Base-by-base conservation (phyloP, 2,113 vertebrate genomes). In the Calcarius ornatus region DNA sequence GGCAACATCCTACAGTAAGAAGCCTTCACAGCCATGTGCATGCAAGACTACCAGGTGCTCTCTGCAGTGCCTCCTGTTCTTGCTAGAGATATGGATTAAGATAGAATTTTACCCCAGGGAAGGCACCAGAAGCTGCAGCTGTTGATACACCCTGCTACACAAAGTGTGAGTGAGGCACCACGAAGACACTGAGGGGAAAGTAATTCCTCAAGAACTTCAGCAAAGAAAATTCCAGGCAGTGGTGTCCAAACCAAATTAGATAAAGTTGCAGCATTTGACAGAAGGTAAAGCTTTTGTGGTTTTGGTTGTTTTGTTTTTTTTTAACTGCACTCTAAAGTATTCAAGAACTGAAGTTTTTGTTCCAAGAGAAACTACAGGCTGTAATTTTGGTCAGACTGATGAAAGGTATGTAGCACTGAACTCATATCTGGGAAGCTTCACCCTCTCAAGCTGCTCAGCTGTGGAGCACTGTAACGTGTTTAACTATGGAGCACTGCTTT, bases 401-500 rank as follows among this genome's bases (percentile, higher is more conserved):
- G 9, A 11, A 38, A 59, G 12, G 40, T 14, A 50, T 6, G 4
- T 23, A 35, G 38, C 38, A 64, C 21, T 72, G n/a, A 64, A 45
- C 23, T 61, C 21, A 33, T 4, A 60, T 14, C 37, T 8, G 24
- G 15, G 19, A 81, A 70, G 28, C 11, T 15, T 61, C 45, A 73
- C 18, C 31, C 25, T 42, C 23, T 48, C 7, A 54, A 28, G 9
- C 3, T 78, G 6, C 65, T 37, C 5, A 38, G 53, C 50, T 77
- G 21, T 43, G 31, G 20, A 77, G 33, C 61, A 53, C 4, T 27
- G 14, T 6, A 11, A 47, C 5, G 3, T 15, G 8, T 47, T 60
- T 1, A 66, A n/a, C 20, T 43, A 33, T 0, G 1, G 6, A 70
- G 42, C 21, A 37, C 15, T 24, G 5, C 1, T 71, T 72, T 48